phyloP scores from a whole-genome alignment of 2,797 vertebrate species.

The Enteromius viviparus region DNA sequence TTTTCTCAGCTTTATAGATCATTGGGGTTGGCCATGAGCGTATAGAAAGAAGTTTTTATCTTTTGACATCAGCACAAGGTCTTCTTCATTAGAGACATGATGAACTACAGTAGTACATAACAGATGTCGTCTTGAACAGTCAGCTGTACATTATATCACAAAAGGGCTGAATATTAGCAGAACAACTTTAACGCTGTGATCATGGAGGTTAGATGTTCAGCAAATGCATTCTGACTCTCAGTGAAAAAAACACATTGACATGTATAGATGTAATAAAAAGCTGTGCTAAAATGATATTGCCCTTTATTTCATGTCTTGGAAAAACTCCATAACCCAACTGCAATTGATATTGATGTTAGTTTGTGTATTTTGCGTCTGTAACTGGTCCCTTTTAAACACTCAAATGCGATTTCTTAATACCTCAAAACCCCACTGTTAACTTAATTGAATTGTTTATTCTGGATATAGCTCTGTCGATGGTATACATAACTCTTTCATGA shows the following conservation, averaged over 20 bases:
- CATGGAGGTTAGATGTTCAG: not conserved
- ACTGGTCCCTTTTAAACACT: slow-evolving; percentile 31
- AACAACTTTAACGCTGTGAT: slow-evolving; percentile 45
- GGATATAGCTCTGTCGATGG: slow-evolving; percentile 10
- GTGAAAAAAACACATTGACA: slow-evolving; percentile 12
- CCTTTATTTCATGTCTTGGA: slow-evolving; percentile 36
- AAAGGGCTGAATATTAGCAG: slow-evolving; percentile 35
- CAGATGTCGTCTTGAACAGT: slow-evolving; percentile 3
- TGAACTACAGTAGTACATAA: slow-evolving; percentile 5
- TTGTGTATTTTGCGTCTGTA: slow-evolving; percentile 25
- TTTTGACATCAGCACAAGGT: not conserved
- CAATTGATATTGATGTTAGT: slow-evolving; percentile 30
- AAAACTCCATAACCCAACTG: not conserved
- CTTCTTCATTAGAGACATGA: not conserved
- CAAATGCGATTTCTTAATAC: slow-evolving; percentile 19
- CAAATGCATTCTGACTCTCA: slow-evolving; percentile 10
- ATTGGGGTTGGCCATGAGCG: not conserved
- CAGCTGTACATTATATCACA: slow-evolving; percentile 14
- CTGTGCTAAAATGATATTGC: slow-evolving; percentile 3
- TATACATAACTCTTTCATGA: slow-evolving; percentile 16
- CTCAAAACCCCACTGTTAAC: slow-evolving; percentile 39
- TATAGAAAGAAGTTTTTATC: not conserved
- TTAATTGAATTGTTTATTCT: slow-evolving; percentile 20
- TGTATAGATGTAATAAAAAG: slow-evolving; percentile 17
- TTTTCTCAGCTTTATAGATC: not conserved